Evolutionary conservation across 2,113 vertebrate species (phyloP).

Genomic region (Trogon surrucura): DNA sequence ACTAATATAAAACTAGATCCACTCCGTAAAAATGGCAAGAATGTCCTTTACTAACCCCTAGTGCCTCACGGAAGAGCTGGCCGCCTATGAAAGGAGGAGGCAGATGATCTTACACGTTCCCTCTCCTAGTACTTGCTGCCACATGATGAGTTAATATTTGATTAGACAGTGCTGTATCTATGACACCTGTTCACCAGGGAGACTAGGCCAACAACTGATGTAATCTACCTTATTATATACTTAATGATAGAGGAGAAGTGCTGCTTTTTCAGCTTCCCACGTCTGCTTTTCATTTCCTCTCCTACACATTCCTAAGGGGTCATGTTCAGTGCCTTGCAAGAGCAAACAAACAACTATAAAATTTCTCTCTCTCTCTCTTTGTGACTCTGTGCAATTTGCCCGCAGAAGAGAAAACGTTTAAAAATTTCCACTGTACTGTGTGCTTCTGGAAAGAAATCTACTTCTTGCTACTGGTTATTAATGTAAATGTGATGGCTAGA

Average conservation of each 20-base stretch:
- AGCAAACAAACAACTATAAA: constrained; percentile 56
- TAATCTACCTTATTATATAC: constrained; percentile 67
- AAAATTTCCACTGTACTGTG: background rate
- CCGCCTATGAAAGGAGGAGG: background rate
- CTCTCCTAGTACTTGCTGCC: constrained; percentile 24
- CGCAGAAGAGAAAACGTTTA: background rate
- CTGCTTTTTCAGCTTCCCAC: constrained; percentile 65
- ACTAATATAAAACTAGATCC: constrained; percentile 1
- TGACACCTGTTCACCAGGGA: constrained; percentile 69
- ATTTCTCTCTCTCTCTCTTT: background rate
- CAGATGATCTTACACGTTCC: constrained; percentile 9
- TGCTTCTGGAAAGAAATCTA: background rate
- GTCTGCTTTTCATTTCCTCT: constrained; percentile 72
- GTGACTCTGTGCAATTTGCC: background rate
- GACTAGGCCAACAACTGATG: constrained; percentile 65
- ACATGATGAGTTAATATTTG: constrained; percentile 68
- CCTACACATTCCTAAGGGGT: constrained; percentile 68
- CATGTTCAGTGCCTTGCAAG: constrained; percentile 49
- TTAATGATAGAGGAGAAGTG: constrained; percentile 67
- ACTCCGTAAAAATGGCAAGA: constrained; percentile 2
- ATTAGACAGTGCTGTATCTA: constrained; percentile 63
- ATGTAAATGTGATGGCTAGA: background rate
- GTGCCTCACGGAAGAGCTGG: background rate
- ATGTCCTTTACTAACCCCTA: constrained; percentile 10
- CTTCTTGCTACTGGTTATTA: background rate